Percentiles rank a stretch among this genome's conserved stretches.
These are phyloP conservation scores for Cecidostiba fungosa DNA, from an alignment of 2,888 invertebrate genomes.

Conservation along the genomic window DNA sequence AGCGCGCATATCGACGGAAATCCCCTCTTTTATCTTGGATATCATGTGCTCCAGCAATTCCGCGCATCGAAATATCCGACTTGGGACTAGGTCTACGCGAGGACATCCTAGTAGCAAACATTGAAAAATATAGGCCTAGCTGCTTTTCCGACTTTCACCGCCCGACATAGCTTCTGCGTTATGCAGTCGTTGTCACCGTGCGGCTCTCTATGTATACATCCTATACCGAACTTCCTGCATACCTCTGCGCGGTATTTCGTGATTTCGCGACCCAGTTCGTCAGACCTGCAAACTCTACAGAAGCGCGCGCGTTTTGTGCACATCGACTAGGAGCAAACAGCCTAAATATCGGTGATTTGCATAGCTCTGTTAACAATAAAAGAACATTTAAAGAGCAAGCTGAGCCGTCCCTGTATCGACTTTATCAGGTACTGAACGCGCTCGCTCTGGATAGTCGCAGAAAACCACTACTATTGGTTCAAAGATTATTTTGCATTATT, in stretches of 20 bases:
- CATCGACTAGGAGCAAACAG: too few relatives aligned
- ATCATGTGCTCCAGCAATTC: neutral
- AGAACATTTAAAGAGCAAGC: too few relatives aligned
- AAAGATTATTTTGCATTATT: too few relatives aligned
- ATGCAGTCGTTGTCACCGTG: neutral
- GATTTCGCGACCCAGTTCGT: conserved; percentile 14
- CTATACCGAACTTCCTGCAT: conserved; percentile 11
- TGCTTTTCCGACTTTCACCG: conserved; percentile 1
- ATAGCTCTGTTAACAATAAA: too few relatives aligned
- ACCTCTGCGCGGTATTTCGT: neutral
- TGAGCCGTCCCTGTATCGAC: too few relatives aligned
- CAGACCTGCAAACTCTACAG: neutral
- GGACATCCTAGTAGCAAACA: neutral
- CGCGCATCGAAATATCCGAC: neutral
- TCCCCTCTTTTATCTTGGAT: conserved; percentile 6
- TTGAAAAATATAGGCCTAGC: neutral
- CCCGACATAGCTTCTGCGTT: neutral
- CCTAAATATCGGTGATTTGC: too few relatives aligned
- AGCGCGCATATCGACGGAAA: conserved; percentile 3
- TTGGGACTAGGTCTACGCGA: neutral
- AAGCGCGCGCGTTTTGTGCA: too few relatives aligned
- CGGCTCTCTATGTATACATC: neutral
- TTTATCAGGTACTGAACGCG: too few relatives aligned
- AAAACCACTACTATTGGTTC: too few relatives aligned
- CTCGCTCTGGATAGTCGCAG: too few relatives aligned